phyloP scores from a whole-genome alignment of 1,140 invertebrate species.

The Brachionus rubens region DNA sequence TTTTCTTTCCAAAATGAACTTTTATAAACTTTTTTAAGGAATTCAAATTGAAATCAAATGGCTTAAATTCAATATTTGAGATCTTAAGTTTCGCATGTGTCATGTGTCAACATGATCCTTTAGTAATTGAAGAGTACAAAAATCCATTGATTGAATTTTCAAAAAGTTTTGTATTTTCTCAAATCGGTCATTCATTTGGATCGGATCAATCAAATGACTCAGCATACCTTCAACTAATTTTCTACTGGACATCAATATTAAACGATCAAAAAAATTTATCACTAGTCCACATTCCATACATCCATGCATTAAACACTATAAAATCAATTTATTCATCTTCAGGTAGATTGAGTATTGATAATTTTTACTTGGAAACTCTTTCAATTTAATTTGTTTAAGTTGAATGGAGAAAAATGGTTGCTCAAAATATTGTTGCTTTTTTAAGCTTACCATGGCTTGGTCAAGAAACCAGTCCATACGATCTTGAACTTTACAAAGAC shows the following conservation, averaged over 20 bases:
- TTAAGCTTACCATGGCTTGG: conserved; percentile 38
- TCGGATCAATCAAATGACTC: background rate
- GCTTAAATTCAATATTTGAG: conserved; percentile 36
- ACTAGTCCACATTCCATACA: conserved; percentile 3
- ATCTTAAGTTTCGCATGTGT: conserved; percentile 27
- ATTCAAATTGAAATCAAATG: conserved; percentile 11
- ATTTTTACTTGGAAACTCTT: no score
- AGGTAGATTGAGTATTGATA: no score
- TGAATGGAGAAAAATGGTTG: conserved; percentile 1
- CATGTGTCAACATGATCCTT: conserved; percentile 12
- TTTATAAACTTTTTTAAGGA: background rate
- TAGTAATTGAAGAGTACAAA: conserved; percentile 38
- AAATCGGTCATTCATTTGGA: background rate
- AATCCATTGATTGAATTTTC: conserved; percentile 37
- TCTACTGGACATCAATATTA: conserved; percentile 18
- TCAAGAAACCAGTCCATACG: background rate
- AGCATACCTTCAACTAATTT: background rate
- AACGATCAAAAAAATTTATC: conserved; percentile 19
- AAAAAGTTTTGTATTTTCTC: background rate
- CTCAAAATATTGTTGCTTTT: conserved; percentile 18
- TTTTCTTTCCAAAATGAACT: no score
- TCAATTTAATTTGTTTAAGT: no score
- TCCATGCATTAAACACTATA: background rate
- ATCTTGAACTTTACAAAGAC: conserved; percentile 42
- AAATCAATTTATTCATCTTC: conserved; percentile 8